Percentiles rank a stretch among this genome's conserved stretches.
Conservation (phyloP, 2,797 vertebrate species). For the Cyprinodon diabolis region DNA sequence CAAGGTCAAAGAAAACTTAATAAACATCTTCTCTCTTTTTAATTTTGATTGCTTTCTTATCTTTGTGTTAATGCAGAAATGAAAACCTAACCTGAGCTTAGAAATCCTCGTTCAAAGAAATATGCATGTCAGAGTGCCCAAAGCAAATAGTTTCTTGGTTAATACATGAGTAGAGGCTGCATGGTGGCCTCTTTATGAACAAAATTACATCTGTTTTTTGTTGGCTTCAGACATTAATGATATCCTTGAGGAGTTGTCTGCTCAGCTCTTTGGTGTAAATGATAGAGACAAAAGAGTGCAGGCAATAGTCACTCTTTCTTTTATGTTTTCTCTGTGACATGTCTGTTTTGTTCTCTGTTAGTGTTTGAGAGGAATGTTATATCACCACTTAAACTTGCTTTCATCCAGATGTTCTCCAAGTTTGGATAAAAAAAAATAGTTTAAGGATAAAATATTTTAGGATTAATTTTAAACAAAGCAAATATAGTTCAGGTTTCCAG, state of each 20-base stretch:
- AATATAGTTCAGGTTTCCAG: not conserved
- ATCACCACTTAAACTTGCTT: not conserved
- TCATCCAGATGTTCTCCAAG: not conserved
- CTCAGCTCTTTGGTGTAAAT: conserved; percentile 43
- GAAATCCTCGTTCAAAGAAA: conserved; percentile 68
- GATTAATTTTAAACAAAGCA: not conserved
- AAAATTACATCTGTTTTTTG: conserved; percentile 77
- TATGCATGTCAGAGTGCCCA: conserved; percentile 61
- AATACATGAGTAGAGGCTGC: conserved; percentile 65
- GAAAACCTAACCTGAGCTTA: conserved; percentile 29
- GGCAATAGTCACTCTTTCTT: conserved; percentile 24
- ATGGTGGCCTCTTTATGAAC: conserved; percentile 71
- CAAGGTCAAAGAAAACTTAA: conserved; percentile 1
- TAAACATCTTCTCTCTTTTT: conserved; percentile 15
- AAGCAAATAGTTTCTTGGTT: conserved; percentile 70
- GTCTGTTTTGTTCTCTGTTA: conserved; percentile 11
- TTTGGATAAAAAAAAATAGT: not conserved
- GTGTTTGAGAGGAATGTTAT: not conserved
- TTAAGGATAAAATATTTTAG: not conserved
- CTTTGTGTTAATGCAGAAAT: conserved; percentile 40
- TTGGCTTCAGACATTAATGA: conserved; percentile 73
- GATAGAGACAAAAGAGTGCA: conserved; percentile 39
- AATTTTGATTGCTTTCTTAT: conserved; percentile 8
- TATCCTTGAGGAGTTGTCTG: conserved; percentile 58
- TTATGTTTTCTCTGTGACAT: conserved; percentile 1